Conservation (phyloP, 2,888 invertebrate genomes). For the Zhengitettix transpicula region DNA sequence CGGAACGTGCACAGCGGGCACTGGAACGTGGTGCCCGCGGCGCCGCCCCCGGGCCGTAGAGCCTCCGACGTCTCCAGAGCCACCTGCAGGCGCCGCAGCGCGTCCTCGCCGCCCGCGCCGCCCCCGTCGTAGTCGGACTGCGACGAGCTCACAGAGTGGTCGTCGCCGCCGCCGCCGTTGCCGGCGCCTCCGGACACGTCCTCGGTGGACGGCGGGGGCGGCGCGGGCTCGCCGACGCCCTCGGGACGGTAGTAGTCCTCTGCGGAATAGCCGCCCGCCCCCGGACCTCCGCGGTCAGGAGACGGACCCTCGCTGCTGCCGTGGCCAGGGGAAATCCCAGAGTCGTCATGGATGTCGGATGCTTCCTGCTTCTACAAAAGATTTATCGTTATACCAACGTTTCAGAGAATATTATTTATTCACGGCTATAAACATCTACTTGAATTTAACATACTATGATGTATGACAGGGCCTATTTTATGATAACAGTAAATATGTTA, state of each 20-base stretch:
- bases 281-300: background rate
- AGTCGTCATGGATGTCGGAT: slow-evolving; percentile 34
- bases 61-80: slow-evolving; percentile 19
- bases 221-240: slow-evolving; percentile 19
- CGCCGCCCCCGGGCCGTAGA: background rate
- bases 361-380: background rate
- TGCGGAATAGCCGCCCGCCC: too few species aligned
- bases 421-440: too few species aligned
- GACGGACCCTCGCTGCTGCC: slow-evolving; percentile 20
- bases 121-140: slow-evolving; percentile 1
- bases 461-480: too few species aligned
- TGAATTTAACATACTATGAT: too few species aligned
- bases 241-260: too few species aligned
- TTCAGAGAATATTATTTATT: too few species aligned
- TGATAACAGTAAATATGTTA: too few species aligned
- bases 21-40: slow-evolving; percentile 20
- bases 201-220: slow-evolving; percentile 1
- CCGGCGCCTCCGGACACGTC: slow-evolving; percentile 19
- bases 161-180: slow-evolving; percentile 17
- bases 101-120: slow-evolving; percentile 22
- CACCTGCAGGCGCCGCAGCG: slow-evolving; percentile 23
- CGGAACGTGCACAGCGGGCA: slow-evolving; percentile 34
- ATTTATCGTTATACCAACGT: background rate
- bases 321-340: slow-evolving; percentile 40
- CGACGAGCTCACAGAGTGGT: slow-evolving; percentile 17